Percentiles rank a stretch among this genome's conserved stretches.
Evolutionary conservation across 1,140 invertebrate genomes (phyloP).

Genomic region (Nebria ingens): DNA sequence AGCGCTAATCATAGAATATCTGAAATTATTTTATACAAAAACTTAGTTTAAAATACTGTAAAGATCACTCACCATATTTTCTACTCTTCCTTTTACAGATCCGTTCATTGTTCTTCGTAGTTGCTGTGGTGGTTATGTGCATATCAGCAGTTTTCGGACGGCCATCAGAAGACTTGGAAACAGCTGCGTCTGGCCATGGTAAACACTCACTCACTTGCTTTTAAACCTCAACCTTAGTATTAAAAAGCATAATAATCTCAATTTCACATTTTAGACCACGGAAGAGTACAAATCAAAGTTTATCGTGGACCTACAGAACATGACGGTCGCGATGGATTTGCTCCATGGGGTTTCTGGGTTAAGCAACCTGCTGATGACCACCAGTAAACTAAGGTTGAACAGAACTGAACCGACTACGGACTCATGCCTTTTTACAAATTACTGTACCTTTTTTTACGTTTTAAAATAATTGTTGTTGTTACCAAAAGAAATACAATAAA

Average conservation of each 20-base stretch:
- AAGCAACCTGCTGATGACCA: constrained; percentile 50
- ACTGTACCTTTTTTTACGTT: background rate
- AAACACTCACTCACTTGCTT: background rate
- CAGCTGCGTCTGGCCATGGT: constrained; percentile 7
- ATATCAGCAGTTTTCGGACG: background rate
- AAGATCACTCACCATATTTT: background rate
- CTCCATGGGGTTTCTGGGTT: constrained; percentile 62
- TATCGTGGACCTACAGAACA: constrained; percentile 52
- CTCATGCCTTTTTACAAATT: background rate
- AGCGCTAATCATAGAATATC: background rate
- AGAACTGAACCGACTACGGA: background rate
- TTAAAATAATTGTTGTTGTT: background rate
- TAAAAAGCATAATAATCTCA: background rate
- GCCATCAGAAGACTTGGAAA: background rate
- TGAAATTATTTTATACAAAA: background rate
- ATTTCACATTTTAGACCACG: constrained; percentile 27
- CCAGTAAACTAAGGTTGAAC: background rate
- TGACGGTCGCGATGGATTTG: constrained; percentile 43
- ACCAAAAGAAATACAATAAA: background rate
- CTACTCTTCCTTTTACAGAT: background rate
- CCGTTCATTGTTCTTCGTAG: background rate
- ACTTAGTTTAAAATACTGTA: background rate
- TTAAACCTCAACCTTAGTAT: no score
- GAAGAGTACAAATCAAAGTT: constrained; percentile 60
- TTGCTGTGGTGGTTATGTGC: background rate